Percentiles rank a stretch among this genome's conserved stretches.
phyloP scores from a whole-genome alignment of 2,797 vertebrate genomes.

The Poecilia picta region DNA sequence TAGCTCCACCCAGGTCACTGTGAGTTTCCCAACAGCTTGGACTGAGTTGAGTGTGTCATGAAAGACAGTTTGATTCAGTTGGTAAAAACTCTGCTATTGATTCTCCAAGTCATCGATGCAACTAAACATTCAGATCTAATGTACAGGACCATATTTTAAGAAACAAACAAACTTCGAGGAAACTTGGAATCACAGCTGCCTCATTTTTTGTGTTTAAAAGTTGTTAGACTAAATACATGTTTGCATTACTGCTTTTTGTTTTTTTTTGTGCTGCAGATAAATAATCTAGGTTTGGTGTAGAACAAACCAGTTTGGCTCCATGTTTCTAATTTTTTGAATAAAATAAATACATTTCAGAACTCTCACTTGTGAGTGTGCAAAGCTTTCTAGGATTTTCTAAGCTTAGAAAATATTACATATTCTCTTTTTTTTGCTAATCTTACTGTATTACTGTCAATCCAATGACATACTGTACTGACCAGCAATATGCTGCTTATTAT shows the following conservation, averaged over 20 bases:
- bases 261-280: not conserved
- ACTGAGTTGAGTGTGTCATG: not conserved
- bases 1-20: not conserved
- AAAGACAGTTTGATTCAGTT: not conserved
- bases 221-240: not conserved
- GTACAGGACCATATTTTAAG: not conserved
- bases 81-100: not conserved
- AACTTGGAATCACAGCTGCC: not conserved
- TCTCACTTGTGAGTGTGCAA: no score
- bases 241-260: no score
- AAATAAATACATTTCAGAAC: not conserved
- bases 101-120: not conserved
- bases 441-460: no score
- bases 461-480: no score
- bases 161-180: not conserved
- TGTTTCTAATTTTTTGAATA: not conserved
- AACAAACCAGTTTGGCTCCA: not conserved
- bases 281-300: not conserved
- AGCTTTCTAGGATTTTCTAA: no score
- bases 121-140: not conserved
- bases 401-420: no score
- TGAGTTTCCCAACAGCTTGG: not conserved
- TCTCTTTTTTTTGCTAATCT: no score
- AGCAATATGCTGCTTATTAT: no score
- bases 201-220: not conserved